Evolutionary conservation across 2,797 vertebrate genomes (phyloP).

Genomic region (Harpagifer antarcticus): DNA sequence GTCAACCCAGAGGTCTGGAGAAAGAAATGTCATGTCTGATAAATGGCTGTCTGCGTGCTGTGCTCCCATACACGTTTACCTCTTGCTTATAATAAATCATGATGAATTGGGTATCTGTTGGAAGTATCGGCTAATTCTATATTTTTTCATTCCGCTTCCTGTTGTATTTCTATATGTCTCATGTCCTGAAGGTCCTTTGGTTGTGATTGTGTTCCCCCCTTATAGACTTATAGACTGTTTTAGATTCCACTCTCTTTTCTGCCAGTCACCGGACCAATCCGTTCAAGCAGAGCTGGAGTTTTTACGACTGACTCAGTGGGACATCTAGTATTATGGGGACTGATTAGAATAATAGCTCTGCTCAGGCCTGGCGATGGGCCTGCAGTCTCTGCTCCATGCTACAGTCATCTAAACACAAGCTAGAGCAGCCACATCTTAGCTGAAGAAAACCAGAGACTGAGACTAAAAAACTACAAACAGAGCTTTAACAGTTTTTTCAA

Average conservation of each 20-base stretch:
- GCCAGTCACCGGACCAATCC: constrained; percentile 32
- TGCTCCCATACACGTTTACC: constrained; percentile 63
- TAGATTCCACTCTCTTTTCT: constrained; percentile 32
- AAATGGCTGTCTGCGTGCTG: constrained; percentile 79
- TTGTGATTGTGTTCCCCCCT: constrained; percentile 4
- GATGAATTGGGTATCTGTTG: constrained; percentile 67
- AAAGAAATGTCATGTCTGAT: constrained; percentile 76
- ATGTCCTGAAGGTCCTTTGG: constrained; percentile 62
- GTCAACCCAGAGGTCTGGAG: constrained; percentile 57
- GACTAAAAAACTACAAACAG: too few relatives aligned
- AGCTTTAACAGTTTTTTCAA: too few relatives aligned
- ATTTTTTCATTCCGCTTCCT: constrained; percentile 47
- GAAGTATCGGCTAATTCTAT: constrained; percentile 76
- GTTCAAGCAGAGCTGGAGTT: constrained; percentile 31
- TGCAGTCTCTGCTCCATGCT: constrained; percentile 21
- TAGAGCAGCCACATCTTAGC: constrained; percentile 12
- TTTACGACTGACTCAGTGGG: constrained; percentile 54
- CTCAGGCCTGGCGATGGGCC: constrained; percentile 49
- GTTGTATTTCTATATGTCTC: constrained; percentile 45
- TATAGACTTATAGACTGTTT: not conserved
- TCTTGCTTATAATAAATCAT: constrained; percentile 77
- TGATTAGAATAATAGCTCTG: constrained; percentile 71
- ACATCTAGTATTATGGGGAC: constrained; percentile 56
- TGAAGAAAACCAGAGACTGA: constrained; percentile 1
- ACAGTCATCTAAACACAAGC: constrained; percentile 37